Conservation (phyloP, 1,140 invertebrate genomes). For the Calephelis virginiensis region DNA sequence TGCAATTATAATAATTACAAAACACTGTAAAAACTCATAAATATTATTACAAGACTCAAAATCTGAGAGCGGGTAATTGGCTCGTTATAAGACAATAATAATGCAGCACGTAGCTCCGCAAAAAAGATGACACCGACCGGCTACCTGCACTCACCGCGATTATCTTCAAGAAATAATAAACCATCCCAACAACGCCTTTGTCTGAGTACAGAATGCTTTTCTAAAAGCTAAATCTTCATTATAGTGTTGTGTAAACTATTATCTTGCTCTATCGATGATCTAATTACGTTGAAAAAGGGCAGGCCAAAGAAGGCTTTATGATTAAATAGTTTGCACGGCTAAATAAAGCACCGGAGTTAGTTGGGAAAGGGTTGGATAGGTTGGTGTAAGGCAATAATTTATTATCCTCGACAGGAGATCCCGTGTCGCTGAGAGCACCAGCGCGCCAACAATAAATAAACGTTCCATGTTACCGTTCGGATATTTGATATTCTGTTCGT, state of each 20-base stretch:
- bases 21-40: constrained; percentile 8
- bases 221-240: constrained; percentile 66
- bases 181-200: constrained; percentile 1
- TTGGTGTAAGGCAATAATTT: constrained; percentile 51
- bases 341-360: constrained; percentile 17
- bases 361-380: constrained; percentile 30
- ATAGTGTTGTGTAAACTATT: constrained; percentile 50
- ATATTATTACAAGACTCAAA: constrained; percentile 12
- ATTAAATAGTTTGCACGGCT: constrained; percentile 24
- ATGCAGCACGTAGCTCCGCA: constrained; percentile 17
- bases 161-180: constrained; percentile 15
- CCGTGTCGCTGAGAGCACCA: constrained; percentile 43
- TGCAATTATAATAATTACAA: constrained; percentile 7
- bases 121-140: constrained; percentile 21
- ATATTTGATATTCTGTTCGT: constrained; percentile 50
- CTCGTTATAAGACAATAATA: constrained; percentile 16
- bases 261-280: constrained; percentile 52
- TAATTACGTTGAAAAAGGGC: constrained; percentile 47
- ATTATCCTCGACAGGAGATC: constrained; percentile 47
- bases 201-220: constrained; percentile 22
- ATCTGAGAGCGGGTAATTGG: constrained; percentile 6
- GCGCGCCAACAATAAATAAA: constrained; percentile 51
- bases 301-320: constrained; percentile 26
- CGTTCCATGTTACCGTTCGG: constrained; percentile 47
- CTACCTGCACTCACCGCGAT: constrained; percentile 19